phyloP scores from a whole-genome alignment of 2,797 vertebrate species.

The Brachymystax lenok region DNA sequence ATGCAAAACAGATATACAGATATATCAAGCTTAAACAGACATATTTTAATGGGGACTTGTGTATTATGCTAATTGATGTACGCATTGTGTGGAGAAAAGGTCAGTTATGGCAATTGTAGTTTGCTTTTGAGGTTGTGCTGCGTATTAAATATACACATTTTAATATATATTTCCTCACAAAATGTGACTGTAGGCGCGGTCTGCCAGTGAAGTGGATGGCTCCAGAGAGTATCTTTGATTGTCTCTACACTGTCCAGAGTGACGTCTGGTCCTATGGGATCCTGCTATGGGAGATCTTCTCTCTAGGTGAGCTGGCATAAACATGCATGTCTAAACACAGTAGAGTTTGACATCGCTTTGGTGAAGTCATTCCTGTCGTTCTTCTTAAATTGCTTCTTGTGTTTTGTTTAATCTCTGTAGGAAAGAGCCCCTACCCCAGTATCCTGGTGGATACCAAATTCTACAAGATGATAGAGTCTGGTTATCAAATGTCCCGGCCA shows the following conservation, averaged over 20 bases:
- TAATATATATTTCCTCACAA: background rate
- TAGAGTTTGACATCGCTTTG: background rate
- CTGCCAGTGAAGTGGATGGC: constrained; percentile 99
- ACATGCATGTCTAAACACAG: background rate
- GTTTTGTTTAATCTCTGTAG: constrained; percentile 60
- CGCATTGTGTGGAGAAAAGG: too few species aligned
- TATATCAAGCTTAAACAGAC: too few species aligned
- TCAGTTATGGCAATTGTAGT: too few species aligned
- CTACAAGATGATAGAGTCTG: constrained; percentile 94
- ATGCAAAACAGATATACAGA: too few species aligned
- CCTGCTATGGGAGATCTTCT: constrained; percentile 98
- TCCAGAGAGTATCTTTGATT: constrained; percentile 97
- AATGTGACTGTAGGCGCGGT: constrained; percentile 83
- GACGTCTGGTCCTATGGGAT: constrained; percentile 99
- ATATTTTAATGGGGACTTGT: too few species aligned
- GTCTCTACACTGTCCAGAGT: constrained; percentile 95
- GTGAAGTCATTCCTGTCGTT: background rate
- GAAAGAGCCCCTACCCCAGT: constrained; percentile 92
- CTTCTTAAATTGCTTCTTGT: background rate
- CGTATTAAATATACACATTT: background rate
- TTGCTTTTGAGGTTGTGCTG: too few species aligned
- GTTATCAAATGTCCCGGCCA: constrained; percentile 94
- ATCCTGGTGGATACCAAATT: constrained; percentile 93
- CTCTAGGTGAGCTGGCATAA: constrained; percentile 83
- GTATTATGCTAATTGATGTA: too few species aligned